These are phyloP conservation scores for Plumapathes pennacea DNA, from an alignment of 92 coral and sea anemone genomes.

Conservation along the genomic window DNA sequence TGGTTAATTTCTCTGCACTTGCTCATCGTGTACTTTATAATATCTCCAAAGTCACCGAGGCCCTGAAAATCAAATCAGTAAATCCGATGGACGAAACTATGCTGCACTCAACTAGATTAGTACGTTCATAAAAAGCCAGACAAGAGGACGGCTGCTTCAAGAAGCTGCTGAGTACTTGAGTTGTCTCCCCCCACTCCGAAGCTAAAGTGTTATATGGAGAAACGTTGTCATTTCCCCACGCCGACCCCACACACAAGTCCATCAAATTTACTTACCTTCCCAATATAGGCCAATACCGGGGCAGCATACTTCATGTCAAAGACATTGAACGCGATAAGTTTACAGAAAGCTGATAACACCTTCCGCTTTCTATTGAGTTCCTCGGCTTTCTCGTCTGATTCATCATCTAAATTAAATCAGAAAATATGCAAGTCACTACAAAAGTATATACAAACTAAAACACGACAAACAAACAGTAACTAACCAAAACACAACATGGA, in stretches of 20 bases:
- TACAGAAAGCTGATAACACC: conserved; percentile 83
- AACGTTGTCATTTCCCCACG: no score
- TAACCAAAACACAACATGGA: neutral
- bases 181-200: no score
- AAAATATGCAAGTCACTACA: neutral
- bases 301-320: conserved; percentile 81
- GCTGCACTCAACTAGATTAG: no score
- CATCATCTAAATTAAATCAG: conserved; percentile 55
- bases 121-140: no score
- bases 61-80: conserved; percentile 53
- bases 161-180: no score
- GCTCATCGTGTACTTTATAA: conserved; percentile 85
- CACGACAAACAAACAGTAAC: neutral
- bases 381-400: conserved; percentile 79
- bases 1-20: conserved; percentile 85
- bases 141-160: no score
- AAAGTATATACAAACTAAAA: neutral
- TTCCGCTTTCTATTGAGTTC: conserved; percentile 78
- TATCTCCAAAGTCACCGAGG: conserved; percentile 89
- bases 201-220: no score
- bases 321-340: conserved; percentile 77
- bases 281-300: conserved; percentile 60
- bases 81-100: no score
- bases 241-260: neutral
- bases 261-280: conserved; percentile 43